Percentiles rank a stretch among this genome's conserved stretches.
Conservation (phyloP, 2,113 vertebrate genomes). For the Oxyura jamaicensis region DNA sequence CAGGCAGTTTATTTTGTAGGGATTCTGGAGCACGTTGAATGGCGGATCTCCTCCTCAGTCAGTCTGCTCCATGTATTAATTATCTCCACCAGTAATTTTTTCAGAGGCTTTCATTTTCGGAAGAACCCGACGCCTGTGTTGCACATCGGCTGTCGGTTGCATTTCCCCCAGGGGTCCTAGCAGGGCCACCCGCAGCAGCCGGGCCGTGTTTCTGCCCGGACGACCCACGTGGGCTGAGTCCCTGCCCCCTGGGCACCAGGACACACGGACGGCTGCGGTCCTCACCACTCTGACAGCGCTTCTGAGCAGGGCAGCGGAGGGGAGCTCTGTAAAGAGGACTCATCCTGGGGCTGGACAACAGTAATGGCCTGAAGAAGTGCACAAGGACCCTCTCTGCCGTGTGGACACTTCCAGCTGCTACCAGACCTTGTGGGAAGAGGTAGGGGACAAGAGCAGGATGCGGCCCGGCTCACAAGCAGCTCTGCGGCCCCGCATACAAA, state of each 20-base stretch:
- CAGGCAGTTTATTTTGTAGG: not conserved
- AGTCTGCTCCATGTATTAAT: not conserved
- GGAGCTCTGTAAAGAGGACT: not conserved
- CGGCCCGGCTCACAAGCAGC: not conserved
- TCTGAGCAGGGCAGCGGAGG: not conserved
- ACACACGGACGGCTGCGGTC: not conserved
- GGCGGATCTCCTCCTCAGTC: not conserved
- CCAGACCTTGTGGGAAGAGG: not conserved
- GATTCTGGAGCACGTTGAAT: not conserved
- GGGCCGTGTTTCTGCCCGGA: not conserved
- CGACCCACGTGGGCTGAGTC: accelerated
- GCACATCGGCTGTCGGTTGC: not conserved
- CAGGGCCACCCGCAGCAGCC: not conserved
- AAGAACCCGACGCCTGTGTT: not conserved
- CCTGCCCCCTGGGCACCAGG: not conserved
- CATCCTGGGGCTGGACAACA: not conserved
- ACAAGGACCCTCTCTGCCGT: accelerated
- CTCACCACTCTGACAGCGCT: not conserved
- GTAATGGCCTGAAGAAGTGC: not conserved
- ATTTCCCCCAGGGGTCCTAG: not conserved
- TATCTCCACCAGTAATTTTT: not conserved
- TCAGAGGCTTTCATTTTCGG: not conserved
- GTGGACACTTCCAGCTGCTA: not conserved
- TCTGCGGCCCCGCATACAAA: not conserved
- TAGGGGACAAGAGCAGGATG: accelerated